Evolutionary conservation across 2,797 vertebrate genomes (phyloP), one percentile per base, ranked within the genome.

Genomic region (Acridotheres tristis): DNA sequence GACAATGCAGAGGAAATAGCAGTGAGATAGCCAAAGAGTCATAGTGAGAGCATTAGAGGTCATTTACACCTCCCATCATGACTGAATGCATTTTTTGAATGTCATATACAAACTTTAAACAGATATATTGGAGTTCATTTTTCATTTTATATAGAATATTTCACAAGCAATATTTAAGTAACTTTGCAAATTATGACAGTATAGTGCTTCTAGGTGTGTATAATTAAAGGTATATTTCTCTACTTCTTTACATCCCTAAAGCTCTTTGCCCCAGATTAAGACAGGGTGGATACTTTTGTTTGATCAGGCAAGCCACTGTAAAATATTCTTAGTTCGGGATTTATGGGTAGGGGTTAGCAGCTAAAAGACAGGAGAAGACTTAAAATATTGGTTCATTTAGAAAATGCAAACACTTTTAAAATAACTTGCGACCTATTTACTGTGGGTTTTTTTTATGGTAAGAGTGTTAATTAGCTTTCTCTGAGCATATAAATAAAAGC

Each of bases 21-120:
- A 91, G 73, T 81, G 89, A 97, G 75, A 92, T 55, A 84, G 83
- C 48, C n/a, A 7, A 95, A 97, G 63, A 96, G 73, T 91, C 87
- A 83, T 10, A 76, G 43, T 16, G 30, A 80, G 66, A 71, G 20
- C 85, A 45, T 47, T 76, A 83, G 61, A 79, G 38, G 84, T 94
- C 92, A 90, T 93, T 89, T 96, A 58, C 50, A 78, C 23, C 51
- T 80, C 75, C 73, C 34, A 75, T 21, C 22, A 42, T 34, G 57
- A 66, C 27, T 54, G n/a, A 50, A 74, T 58, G 34, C 20, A 42
- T 88, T 92, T 92, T 54, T 66, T 51, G 95, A 96, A 95, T 84
- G 43, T 89, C 40, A 18, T 81, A 84, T 48, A 77, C 42, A 53
- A 81, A 91, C 29, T 92, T 67, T 53, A 85, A 43, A 27, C 16